Evolutionary conservation across 2,797 vertebrate species (phyloP), one percentile per base, ranked within the genome.

Genomic region (Pyrrhura leucotis): DNA sequence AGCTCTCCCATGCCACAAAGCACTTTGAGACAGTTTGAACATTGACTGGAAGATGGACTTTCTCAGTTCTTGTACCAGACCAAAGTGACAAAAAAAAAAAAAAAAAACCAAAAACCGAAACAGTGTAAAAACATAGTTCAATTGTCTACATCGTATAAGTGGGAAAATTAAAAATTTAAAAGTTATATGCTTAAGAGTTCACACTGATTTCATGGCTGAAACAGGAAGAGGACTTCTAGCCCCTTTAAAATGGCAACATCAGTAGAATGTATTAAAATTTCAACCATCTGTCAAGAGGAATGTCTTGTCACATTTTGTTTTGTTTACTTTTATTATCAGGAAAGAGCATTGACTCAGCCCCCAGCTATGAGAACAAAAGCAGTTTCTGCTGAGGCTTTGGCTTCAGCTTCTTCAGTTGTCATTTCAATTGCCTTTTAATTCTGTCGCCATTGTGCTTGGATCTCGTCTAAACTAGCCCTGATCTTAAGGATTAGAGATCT

Each of bases 291-390:
- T 93, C 67, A 89, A 73, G 47, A 90, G 19, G n/a, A 95, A 68
- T 69, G 74, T 40, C 63, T 73, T 89, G 71, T 87, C 74, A 89
- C 35, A 44, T 92, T 93, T 94, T 90, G 82, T 92, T 95, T 91
- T 91, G 53, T 93, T 95, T 96, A 77, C 58, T 65, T 90, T 90
- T 88, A 40, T 88, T 83, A 90, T 94, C 76, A 65, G 61, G 40
- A 90, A 65, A 81, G 82, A 90, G 50, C 40, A 76, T 5, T 76
- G 74, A 82, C 69, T 89, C 76, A 81, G 61, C 73, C 76, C n/a
- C 26, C 31, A 89, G 81, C 74, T 92, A 47, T 9, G 37, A 87
- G 74, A 90, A 79, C n/a, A 92, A 87, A 94, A 82, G 54, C 0
- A 0, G 35, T 59, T 93, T 91, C 50, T 83, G 50, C 71, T 72